phyloP scores from a whole-genome alignment of 2,797 vertebrate species.

The Betta splendens region DNA sequence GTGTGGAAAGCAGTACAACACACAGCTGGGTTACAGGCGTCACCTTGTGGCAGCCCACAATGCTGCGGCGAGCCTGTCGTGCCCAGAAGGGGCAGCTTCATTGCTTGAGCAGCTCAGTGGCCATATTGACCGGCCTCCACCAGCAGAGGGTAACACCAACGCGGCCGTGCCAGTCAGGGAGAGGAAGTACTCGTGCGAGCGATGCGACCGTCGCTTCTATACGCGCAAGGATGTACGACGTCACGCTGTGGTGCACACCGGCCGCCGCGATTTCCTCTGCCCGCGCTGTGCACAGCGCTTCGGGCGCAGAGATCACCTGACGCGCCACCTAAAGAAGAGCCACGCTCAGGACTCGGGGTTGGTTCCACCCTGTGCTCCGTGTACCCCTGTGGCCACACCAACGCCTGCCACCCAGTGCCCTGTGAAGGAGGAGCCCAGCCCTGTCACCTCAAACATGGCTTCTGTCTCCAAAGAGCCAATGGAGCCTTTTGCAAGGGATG shows the following conservation, averaged over 20 bases:
- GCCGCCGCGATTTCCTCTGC: constrained; percentile 94
- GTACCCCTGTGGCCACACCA: constrained; percentile 78
- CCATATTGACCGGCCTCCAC: constrained; percentile 87
- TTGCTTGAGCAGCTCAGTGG: constrained; percentile 92
- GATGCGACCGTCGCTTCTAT: constrained; percentile 95
- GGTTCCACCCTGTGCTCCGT: constrained; percentile 77
- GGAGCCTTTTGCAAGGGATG: constrained; percentile 86
- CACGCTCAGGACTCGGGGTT: constrained; percentile 90
- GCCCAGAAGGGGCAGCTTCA: constrained; percentile 87
- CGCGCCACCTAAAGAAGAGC: constrained; percentile 96
- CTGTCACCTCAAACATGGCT: constrained; percentile 80
- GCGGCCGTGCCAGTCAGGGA: constrained; percentile 80
- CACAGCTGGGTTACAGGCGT: constrained; percentile 92
- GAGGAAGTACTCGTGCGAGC: constrained; percentile 94
- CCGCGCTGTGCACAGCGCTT: constrained; percentile 95
- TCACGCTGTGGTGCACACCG: constrained; percentile 95
- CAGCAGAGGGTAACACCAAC: constrained; percentile 64
- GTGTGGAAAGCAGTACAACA: constrained; percentile 97
- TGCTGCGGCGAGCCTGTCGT: constrained; percentile 80
- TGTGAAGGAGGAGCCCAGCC: constrained; percentile 90
- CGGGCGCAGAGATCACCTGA: constrained; percentile 94
- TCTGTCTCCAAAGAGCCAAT: constrained; percentile 81
- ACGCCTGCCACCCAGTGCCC: constrained; percentile 73
- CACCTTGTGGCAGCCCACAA: constrained; percentile 90
- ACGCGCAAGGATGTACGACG: constrained; percentile 95